Percentiles rank a stretch among this genome's conserved stretches.
Evolutionary conservation across 2,113 vertebrate genomes (phyloP).

Genomic region (Thunnus maccoyii): DNA sequence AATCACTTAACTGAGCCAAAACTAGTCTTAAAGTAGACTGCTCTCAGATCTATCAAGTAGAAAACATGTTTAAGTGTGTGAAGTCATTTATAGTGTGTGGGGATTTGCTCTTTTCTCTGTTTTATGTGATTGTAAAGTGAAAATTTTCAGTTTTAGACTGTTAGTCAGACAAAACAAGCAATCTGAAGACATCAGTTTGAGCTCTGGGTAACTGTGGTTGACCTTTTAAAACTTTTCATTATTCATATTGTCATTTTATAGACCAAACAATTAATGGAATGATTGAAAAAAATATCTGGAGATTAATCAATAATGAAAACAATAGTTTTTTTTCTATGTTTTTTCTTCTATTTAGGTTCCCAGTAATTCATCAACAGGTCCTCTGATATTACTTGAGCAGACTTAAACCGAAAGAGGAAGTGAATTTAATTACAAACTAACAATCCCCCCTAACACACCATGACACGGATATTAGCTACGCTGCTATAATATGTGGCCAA

Average conservation of each 20-base stretch:
- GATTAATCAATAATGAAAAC: not conserved
- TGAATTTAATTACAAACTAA: conserved; percentile 20
- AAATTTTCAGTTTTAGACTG: not conserved
- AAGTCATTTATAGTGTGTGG: no score
- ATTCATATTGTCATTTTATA: no score
- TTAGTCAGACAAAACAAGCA: not conserved
- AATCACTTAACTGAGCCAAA: no score
- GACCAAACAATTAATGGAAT: no score
- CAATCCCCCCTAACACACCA: not conserved
- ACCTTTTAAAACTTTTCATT: no score
- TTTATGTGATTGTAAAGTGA: not conserved
- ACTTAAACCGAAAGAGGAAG: conserved; percentile 38
- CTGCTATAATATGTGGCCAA: conserved; percentile 39
- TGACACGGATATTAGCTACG: conserved; percentile 23
- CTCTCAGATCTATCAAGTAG: no score
- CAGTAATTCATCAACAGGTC: not conserved
- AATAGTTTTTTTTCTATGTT: not conserved
- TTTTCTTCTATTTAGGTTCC: not conserved
- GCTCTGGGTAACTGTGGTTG: no score
- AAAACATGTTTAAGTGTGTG: no score
- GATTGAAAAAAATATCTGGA: no score
- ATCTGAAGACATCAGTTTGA: not conserved
- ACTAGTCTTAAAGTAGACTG: no score
- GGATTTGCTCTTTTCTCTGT: not conserved
- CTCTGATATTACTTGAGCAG: conserved; percentile 13